A percentile compares a stretch with the other conserved stretches of the same genome.
phyloP scores from a whole-genome alignment of 2,888 invertebrate genomes.

The Odontocerum albicorne region DNA sequence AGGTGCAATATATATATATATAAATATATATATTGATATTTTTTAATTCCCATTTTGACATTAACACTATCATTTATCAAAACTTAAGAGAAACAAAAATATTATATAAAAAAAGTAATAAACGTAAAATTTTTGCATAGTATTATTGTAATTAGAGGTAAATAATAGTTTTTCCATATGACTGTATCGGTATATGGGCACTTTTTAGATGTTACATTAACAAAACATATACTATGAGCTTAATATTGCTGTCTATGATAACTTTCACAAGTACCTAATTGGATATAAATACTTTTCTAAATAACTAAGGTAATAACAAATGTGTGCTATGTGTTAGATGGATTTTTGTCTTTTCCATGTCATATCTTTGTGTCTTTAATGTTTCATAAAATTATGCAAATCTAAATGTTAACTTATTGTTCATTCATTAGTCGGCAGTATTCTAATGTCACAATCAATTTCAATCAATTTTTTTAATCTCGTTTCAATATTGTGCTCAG shows the following conservation, averaged over 20 bases:
- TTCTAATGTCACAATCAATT: too few relatives aligned
- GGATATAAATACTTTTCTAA: too few relatives aligned
- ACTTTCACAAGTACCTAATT: slow-evolving; percentile 37
- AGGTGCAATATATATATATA: too few relatives aligned
- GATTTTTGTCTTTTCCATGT: slow-evolving; percentile 25
- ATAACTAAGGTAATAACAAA: neutral
- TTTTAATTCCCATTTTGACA: too few relatives aligned
- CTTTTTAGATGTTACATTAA: slow-evolving; percentile 17
- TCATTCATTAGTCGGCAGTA: too few relatives aligned
- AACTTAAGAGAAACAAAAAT: too few relatives aligned
- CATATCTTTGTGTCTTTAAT: slow-evolving; percentile 21
- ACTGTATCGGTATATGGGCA: slow-evolving; percentile 22
- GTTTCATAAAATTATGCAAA: slow-evolving; percentile 11
- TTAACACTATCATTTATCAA: too few relatives aligned
- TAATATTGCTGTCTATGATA: slow-evolving; percentile 36
- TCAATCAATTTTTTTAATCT: too few relatives aligned
- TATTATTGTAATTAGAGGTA: too few relatives aligned
- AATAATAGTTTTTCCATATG: slow-evolving; percentile 11
- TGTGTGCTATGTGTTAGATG: slow-evolving; percentile 29
- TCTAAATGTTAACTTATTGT: slow-evolving; percentile 18
- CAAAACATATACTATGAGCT: slow-evolving; percentile 33
- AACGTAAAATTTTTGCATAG: neutral
- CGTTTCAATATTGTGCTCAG: too few relatives aligned
- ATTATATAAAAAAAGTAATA: too few relatives aligned
- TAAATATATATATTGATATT: too few relatives aligned